A percentile compares a stretch with the other conserved stretches of the same genome.
These are phyloP conservation scores for Lagopus leucura DNA, from an alignment of 2,113 vertebrate genomes.

Conservation along the genomic window DNA sequence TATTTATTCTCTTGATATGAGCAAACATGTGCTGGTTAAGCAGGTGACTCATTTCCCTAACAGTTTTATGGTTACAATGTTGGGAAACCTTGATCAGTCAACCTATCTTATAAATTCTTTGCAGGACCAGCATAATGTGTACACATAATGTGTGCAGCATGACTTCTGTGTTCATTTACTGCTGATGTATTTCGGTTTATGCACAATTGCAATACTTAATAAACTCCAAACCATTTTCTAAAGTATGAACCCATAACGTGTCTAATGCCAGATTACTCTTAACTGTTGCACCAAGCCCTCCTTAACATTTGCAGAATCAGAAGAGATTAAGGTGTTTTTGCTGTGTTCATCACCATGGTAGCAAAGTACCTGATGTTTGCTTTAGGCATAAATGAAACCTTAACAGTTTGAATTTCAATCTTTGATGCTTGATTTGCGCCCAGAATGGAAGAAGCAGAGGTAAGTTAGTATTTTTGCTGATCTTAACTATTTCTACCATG, in stretches of 20 bases:
- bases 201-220: not conserved
- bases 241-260: not conserved
- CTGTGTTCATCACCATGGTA: conserved; percentile 20
- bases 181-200: not conserved
- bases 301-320: not conserved
- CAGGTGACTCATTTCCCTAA: not conserved
- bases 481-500: not conserved
- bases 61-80: not conserved
- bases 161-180: not conserved
- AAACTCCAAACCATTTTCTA: not conserved
- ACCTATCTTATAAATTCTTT: not conserved
- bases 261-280: not conserved
- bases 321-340: not conserved
- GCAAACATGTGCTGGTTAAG: not conserved
- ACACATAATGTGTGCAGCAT: not conserved
- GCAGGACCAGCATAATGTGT: not conserved
- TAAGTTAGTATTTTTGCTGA: not conserved
- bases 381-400: conserved; percentile 7
- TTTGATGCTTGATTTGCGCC: conserved; percentile 17
- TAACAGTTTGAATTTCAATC: conserved; percentile 16
- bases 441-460: not conserved
- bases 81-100: not conserved
- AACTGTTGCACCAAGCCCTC: not conserved
- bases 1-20: not conserved
- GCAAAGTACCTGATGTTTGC: conserved; percentile 38